Conservation (phyloP, 2,888 invertebrate species). For the Cheilosia soror region DNA sequence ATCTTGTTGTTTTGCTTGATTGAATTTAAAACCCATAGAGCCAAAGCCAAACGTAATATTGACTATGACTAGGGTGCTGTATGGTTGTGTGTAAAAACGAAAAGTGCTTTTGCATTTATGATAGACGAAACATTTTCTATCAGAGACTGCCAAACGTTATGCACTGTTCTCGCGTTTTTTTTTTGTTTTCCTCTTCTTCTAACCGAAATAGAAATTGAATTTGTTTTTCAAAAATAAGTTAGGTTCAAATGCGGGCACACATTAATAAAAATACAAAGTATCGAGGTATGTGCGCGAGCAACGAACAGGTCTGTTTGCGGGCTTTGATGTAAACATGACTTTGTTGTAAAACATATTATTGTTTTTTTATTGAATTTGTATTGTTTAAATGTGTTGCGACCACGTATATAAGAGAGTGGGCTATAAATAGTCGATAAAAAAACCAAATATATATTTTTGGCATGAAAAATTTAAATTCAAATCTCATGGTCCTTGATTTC, state of each 20-base stretch:
- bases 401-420: neutral
- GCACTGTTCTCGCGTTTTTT: conserved; percentile 6
- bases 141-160: conserved; percentile 52
- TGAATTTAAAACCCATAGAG: conserved; percentile 19
- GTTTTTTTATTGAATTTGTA: conserved; percentile 11
- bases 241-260: conserved; percentile 53
- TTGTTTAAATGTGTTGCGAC: neutral
- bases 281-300: conserved; percentile 5
- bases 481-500: conserved; percentile 31
- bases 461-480: conserved; percentile 3
- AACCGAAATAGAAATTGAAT: conserved; percentile 53
- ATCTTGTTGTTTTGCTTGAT: conserved; percentile 33
- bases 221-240: conserved; percentile 11
- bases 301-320: conserved; percentile 21
- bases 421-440: conserved; percentile 8
- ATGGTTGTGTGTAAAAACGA: neutral
- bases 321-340: conserved; percentile 32
- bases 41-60: conserved; percentile 2
- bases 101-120: conserved; percentile 12
- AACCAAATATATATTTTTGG: neutral
- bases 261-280: conserved; percentile 51
- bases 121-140: conserved; percentile 37
- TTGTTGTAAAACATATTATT: conserved; percentile 4
- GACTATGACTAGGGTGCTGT: neutral
- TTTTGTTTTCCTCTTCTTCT: neutral